These are phyloP conservation scores for Macrosteles quadrilineatus DNA, from an alignment of 1,140 invertebrate genomes.

Conservation along the genomic window DNA sequence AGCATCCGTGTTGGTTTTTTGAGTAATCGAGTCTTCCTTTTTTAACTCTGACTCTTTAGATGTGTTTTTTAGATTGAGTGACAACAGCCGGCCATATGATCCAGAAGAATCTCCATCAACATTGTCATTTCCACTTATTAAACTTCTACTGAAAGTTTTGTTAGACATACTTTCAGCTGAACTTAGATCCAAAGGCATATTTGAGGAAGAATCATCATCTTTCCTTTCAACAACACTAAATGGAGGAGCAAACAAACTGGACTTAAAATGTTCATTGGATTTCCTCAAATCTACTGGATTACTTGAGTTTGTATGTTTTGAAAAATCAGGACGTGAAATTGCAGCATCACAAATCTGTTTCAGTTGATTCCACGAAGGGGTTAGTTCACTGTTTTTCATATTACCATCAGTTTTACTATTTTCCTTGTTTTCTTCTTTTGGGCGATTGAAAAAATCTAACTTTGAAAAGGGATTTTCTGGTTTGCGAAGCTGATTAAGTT, in stretches of 20 bases:
- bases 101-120: background rate
- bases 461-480: background rate
- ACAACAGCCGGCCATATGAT: background rate
- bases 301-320: background rate
- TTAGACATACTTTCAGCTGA: constrained; percentile 5
- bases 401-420: background rate
- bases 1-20: background rate
- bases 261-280: background rate
- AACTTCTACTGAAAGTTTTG: background rate
- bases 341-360: background rate
- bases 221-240: background rate
- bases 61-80: background rate
- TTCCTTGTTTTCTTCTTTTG: constrained; percentile 2
- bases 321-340: background rate
- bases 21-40: background rate
- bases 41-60: background rate
- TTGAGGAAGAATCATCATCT: constrained; percentile 4
- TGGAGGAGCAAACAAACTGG: background rate
- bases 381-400: background rate
- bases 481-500: background rate
- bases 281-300: background rate
- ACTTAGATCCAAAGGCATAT: constrained; percentile 17
- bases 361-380: background rate
- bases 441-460: background rate
- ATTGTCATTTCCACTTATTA: background rate